Percentiles rank a stretch among this genome's conserved stretches.
phyloP scores from a whole-genome alignment of 2,113 vertebrate genomes.

The Brienomyrus longianalis region DNA sequence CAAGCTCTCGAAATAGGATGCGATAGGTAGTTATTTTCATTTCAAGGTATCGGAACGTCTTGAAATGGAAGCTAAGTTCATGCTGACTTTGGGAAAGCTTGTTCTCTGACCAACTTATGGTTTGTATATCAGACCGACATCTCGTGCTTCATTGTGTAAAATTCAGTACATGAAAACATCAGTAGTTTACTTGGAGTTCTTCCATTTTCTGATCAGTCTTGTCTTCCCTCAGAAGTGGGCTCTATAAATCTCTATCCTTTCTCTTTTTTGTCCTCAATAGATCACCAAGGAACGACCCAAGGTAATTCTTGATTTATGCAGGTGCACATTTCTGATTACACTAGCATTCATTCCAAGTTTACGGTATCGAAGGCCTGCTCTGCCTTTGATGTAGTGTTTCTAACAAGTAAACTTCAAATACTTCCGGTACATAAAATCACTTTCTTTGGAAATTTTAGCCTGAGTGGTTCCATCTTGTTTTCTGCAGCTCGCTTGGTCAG shows the following conservation, averaged over 20 bases:
- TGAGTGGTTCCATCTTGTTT: conserved; percentile 23
- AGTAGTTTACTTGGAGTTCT: background rate
- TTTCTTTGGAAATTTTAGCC: background rate
- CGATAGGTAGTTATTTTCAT: background rate
- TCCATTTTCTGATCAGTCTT: background rate
- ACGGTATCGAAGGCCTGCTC: background rate
- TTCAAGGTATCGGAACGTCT: background rate
- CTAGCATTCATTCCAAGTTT: conserved; percentile 14
- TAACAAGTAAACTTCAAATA: background rate
- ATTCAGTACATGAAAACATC: background rate
- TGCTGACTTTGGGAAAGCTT: background rate
- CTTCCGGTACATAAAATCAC: background rate
- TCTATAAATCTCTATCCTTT: background rate
- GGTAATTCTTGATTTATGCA: conserved; percentile 29
- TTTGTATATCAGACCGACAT: background rate
- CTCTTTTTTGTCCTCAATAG: conserved; percentile 22
- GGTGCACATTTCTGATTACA: conserved; percentile 10
- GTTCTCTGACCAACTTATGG: background rate
- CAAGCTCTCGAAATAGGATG: background rate
- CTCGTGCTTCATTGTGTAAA: background rate
- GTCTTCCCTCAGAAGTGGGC: background rate
- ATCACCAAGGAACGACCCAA: conserved; percentile 47
- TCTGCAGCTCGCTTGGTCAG: conserved; percentile 85
- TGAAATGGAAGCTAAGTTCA: background rate
- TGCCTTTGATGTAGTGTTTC: background rate